These are phyloP conservation scores for Torymus tubicola DNA, from an alignment of 2,888 invertebrate genomes.

Conservation along the genomic window DNA sequence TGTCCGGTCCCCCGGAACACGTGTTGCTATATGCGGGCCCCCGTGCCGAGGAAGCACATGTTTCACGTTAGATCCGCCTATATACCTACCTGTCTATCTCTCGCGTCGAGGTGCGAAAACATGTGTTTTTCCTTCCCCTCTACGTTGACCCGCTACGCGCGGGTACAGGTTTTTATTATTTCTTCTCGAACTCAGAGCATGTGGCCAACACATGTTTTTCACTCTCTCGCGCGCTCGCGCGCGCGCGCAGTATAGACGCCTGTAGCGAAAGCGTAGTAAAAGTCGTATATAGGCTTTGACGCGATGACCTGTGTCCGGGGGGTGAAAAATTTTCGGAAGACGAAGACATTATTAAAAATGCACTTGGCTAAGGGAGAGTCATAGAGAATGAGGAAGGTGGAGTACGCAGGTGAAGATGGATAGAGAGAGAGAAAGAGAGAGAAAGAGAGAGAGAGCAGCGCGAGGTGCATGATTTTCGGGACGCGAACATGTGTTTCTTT, in stretches of 20 bases:
- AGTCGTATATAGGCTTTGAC: slow-evolving; percentile 19
- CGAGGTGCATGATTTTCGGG: not conserved
- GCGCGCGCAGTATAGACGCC: too few relatives aligned
- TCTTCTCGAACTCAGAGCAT: not conserved
- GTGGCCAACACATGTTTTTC: slow-evolving; percentile 46
- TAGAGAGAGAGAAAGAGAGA: too few relatives aligned
- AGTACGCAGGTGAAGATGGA: too few relatives aligned
- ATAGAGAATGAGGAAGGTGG: too few relatives aligned
- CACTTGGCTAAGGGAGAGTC: slow-evolving; percentile 4
- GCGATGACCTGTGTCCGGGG: not conserved
- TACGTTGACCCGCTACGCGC: not conserved
- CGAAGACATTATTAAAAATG: slow-evolving; percentile 13
- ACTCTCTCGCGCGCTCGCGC: slow-evolving; percentile 45
- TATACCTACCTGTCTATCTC: slow-evolving; percentile 57
- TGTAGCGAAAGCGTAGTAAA: slow-evolving; percentile 37
- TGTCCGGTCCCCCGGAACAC: too few relatives aligned
- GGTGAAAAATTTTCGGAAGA: not conserved
- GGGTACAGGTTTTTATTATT: slow-evolving; percentile 30
- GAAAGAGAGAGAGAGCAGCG: not conserved
- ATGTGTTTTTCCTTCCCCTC: slow-evolving; percentile 9
- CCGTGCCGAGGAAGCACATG: slow-evolving; percentile 62
- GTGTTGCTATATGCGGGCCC: too few relatives aligned
- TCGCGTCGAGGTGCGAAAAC: slow-evolving; percentile 21
- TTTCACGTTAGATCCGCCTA: slow-evolving; percentile 70
- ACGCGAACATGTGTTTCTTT: slow-evolving; percentile 19